Percentiles rank a stretch among this genome's conserved stretches.
phyloP scores from a whole-genome alignment of 2,888 invertebrate species.

The Drosophila kambysellisi region DNA sequence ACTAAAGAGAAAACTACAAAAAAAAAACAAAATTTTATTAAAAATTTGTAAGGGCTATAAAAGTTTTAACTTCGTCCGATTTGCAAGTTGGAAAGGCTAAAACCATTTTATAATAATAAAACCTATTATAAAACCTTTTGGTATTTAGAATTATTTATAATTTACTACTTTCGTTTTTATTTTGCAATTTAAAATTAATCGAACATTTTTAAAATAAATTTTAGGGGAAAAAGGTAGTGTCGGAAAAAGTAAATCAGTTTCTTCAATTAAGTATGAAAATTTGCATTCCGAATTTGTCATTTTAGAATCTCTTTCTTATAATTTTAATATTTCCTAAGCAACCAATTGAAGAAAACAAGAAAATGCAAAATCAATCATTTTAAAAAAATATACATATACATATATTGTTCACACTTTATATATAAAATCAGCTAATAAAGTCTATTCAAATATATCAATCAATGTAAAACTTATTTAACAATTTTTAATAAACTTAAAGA shows the following conservation, averaged over 20 bases:
- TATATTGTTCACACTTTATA: not conserved
- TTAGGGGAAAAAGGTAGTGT: rapidly evolving
- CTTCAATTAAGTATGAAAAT: not conserved
- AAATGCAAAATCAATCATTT: not conserved
- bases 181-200: not conserved
- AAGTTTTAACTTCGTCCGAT: not conserved
- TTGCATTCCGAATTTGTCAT: not conserved
- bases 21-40: not conserved
- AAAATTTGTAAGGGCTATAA: too few species aligned
- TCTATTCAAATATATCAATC: not conserved
- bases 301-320: too few species aligned
- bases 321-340: not conserved
- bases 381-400: not conserved
- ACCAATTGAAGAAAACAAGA: not conserved
- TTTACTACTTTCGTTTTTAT: rapidly evolving
- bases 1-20: not conserved
- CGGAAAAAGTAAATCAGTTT: not conserved
- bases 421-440: not conserved
- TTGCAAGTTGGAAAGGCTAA: too few species aligned
- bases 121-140: not conserved
- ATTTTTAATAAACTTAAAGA: not conserved
- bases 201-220: not conserved
- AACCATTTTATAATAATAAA: not conserved
- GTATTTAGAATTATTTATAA: not conserved
- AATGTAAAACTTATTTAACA: not conserved